These are phyloP conservation scores for Onchidella celtica DNA, from an alignment of 2,888 invertebrate species.

Conservation along the genomic window DNA sequence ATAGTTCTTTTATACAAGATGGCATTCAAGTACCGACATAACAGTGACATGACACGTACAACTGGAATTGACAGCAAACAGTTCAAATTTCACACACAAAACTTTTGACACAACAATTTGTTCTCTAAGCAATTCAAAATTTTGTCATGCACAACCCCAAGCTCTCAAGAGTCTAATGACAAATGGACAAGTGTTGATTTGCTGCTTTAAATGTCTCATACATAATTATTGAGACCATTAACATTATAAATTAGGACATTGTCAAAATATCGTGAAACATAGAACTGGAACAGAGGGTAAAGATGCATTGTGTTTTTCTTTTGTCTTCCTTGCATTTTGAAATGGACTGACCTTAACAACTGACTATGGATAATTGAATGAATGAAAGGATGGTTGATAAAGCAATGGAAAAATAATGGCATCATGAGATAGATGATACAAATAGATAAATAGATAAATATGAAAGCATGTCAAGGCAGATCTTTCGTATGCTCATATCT, in stretches of 20 bases:
- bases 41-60: no score
- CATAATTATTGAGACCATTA: no score
- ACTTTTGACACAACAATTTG: background rate
- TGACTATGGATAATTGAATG: background rate
- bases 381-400: background rate
- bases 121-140: background rate
- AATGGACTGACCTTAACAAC: background rate
- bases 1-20: no score
- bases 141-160: background rate
- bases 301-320: background rate
- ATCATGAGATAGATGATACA: no score
- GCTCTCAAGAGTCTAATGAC: background rate
- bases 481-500: background rate
- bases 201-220: background rate
- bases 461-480: background rate
- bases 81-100: no score
- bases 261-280: background rate
- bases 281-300: background rate
- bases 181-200: background rate
- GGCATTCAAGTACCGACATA: no score
- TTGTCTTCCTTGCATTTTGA: background rate
- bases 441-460: background rate
- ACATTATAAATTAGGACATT: no score
- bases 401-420: background rate
- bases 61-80: no score